phyloP scores from a whole-genome alignment of 2,113 vertebrate genomes.

The Bambusicola thoracicus region DNA sequence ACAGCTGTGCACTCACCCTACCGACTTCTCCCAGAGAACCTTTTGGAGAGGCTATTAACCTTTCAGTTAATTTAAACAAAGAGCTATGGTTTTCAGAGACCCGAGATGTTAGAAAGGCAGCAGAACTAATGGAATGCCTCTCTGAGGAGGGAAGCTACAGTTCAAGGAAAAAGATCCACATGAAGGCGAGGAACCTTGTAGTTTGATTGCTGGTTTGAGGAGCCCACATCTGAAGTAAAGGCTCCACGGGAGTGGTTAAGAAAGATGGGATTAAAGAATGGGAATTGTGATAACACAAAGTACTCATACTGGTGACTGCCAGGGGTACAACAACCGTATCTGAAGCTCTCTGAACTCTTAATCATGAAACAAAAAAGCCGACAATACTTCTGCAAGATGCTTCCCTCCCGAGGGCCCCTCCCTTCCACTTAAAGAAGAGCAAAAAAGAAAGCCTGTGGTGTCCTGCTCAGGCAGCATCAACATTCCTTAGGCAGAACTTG shows the following conservation, averaged over 20 bases:
- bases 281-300: accelerated
- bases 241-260: not conserved
- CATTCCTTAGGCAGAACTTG: not conserved
- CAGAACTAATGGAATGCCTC: not conserved
- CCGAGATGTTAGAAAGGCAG: not conserved
- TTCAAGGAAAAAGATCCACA: not conserved
- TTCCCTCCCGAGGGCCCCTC: not conserved
- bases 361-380: not conserved
- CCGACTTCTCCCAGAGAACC: not conserved
- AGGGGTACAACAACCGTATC: accelerated
- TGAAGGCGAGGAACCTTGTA: not conserved
- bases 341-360: not conserved
- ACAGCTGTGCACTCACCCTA: not conserved
- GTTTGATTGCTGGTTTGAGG: not conserved
- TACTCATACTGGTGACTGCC: not conserved
- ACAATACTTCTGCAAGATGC: not conserved
- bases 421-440: not conserved
- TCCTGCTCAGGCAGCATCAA: not conserved
- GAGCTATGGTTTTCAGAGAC: not conserved
- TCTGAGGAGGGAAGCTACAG: not conserved
- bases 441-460: not conserved
- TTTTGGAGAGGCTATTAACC: not conserved
- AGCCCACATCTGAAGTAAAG: not conserved
- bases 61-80: not conserved
- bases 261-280: not conserved